Evolutionary conservation across 2,797 vertebrate genomes (phyloP).

Genomic region (Chaunax sp.): DNA sequence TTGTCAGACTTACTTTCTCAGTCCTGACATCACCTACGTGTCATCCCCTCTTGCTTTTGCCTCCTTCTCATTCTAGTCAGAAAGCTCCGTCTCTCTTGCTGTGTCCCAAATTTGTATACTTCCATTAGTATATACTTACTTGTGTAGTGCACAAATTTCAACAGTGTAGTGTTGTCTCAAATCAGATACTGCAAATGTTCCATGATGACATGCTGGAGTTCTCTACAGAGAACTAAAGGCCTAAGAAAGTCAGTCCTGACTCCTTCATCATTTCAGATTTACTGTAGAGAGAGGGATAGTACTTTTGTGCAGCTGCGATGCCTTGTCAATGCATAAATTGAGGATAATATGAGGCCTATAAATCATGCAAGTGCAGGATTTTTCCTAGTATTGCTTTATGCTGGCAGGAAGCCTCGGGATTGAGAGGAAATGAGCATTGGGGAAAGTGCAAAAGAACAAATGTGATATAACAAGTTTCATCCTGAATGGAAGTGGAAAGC

Average conservation of each 20-base stretch:
- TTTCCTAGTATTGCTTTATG: slow-evolving; percentile 59
- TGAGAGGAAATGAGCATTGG: slow-evolving; percentile 44
- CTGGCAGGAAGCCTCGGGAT: slow-evolving; percentile 55
- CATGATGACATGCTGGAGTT: too few relatives aligned
- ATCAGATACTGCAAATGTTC: too few relatives aligned
- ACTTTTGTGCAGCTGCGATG: slow-evolving; percentile 54
- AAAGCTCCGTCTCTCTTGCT: too few relatives aligned
- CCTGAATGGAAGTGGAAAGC: slow-evolving; percentile 46
- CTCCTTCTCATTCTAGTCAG: too few relatives aligned
- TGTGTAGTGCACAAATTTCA: too few relatives aligned
- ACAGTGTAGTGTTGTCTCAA: too few relatives aligned
- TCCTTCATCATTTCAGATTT: slow-evolving; percentile 48
- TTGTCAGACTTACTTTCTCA: too few relatives aligned
- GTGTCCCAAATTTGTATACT: too few relatives aligned
- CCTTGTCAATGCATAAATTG: slow-evolving; percentile 61
- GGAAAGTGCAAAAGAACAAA: slow-evolving; percentile 50
- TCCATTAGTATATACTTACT: too few relatives aligned
- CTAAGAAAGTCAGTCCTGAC: slow-evolving; percentile 42
- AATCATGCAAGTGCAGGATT: slow-evolving; percentile 60
- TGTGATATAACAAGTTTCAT: slow-evolving; percentile 62
- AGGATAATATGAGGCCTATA: slow-evolving; percentile 67
- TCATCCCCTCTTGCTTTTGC: too few relatives aligned
- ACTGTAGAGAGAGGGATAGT: slow-evolving; percentile 32
- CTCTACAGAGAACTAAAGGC: slow-evolving; percentile 48
- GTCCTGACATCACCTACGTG: too few relatives aligned